Percentiles rank a stretch among this genome's conserved stretches.
Conservation (phyloP, 2,797 vertebrate species). For the Tarsius wallacei region DNA sequence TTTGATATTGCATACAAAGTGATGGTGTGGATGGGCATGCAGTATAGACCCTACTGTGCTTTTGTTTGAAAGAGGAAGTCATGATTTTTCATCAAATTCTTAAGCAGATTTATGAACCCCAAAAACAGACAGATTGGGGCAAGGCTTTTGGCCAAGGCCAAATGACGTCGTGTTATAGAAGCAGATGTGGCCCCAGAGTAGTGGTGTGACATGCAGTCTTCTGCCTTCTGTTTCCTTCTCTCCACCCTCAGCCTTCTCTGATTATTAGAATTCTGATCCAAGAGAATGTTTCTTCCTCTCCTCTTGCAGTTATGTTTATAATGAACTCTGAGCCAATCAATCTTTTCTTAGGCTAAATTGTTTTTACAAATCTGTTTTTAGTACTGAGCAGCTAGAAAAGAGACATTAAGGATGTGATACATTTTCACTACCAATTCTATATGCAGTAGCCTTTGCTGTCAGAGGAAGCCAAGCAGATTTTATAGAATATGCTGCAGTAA, state of each 20-base stretch:
- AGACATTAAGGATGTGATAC: slow-evolving; percentile 75
- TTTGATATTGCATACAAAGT: neutral
- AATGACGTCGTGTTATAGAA: neutral
- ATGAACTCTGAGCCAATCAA: slow-evolving; percentile 70
- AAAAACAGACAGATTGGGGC: neutral
- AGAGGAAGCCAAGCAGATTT: slow-evolving; percentile 86
- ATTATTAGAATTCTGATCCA: slow-evolving; percentile 68
- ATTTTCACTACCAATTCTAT: slow-evolving; percentile 86
- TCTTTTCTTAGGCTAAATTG: slow-evolving; percentile 72
- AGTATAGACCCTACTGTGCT: rapidly evolving
- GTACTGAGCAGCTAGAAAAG: slow-evolving; percentile 71
- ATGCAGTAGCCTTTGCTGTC: slow-evolving; percentile 80
- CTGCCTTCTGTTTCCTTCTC: neutral
- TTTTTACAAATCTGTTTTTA: slow-evolving; percentile 72
- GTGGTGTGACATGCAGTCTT: neutral
- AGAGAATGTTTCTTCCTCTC: slow-evolving; percentile 28
- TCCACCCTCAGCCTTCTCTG: neutral
- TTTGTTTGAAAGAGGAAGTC: neutral
- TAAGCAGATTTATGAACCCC: neutral
- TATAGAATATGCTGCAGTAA: slow-evolving; percentile 89
- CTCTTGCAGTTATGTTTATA: slow-evolving; percentile 69
- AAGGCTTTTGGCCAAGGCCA: neutral
- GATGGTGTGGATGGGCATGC: rapidly evolving
- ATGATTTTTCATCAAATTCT: neutral
- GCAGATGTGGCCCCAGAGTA: rapidly evolving